phyloP scores from a whole-genome alignment of 1,140 invertebrate genomes.

The Diorhabda elongata region DNA sequence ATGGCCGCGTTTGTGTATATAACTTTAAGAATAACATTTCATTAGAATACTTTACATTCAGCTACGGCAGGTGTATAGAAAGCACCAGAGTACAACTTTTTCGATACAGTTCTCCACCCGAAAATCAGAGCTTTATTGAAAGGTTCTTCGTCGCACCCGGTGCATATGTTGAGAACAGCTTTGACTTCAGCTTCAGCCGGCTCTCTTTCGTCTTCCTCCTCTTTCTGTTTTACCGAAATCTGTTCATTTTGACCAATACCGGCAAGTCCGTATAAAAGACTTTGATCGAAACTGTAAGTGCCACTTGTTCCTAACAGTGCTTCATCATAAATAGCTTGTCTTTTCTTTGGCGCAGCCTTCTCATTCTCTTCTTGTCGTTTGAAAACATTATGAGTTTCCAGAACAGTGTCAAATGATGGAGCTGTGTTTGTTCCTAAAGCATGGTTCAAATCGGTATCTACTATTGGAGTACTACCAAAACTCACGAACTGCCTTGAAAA shows the following conservation, averaged over 20 bases:
- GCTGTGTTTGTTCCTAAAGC: constrained; percentile 44
- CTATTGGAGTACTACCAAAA: constrained; percentile 21
- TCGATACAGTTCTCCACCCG: constrained; percentile 67
- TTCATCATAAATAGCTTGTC: constrained; percentile 61
- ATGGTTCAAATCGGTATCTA: constrained; percentile 27
- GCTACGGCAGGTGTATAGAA: constrained; percentile 62
- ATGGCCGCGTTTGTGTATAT: too few species aligned
- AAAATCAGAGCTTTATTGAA: constrained; percentile 72
- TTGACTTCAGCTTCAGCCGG: constrained; percentile 77
- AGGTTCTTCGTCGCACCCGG: constrained; percentile 66
- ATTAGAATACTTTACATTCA: constrained; percentile 67
- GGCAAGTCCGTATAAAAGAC: constrained; percentile 58
- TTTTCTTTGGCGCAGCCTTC: constrained; percentile 51
- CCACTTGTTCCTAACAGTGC: constrained; percentile 60
- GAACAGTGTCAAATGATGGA: constrained; percentile 54
- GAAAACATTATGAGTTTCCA: constrained; percentile 51
- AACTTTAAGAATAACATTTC: background rate
- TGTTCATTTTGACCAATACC: constrained; percentile 61
- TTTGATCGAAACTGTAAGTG: constrained; percentile 47
- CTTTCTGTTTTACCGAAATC: constrained; percentile 53
- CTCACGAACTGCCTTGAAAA: constrained; percentile 25
- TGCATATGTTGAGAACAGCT: constrained; percentile 71
- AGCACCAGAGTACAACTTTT: constrained; percentile 69
- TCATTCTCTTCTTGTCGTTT: constrained; percentile 51
- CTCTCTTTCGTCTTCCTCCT: constrained; percentile 63